Base-by-base conservation (phyloP, 2,113 vertebrate species). In the Sapajus apella region DNA sequence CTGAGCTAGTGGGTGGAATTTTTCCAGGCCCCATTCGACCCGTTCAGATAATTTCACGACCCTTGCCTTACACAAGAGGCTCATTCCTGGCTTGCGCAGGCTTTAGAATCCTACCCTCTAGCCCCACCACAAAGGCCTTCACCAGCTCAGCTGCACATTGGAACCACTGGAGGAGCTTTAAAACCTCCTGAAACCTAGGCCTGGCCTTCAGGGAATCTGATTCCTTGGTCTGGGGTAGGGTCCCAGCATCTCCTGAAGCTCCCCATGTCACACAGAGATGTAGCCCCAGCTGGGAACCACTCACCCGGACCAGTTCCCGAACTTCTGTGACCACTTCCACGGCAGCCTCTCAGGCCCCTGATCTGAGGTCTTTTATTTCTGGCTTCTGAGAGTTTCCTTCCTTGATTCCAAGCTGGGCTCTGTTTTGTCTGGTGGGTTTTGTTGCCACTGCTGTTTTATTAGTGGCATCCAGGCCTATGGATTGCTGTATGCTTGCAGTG, bases 211-310 rank as follows among this genome's bases (percentile, higher is more conserved):
- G 52, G 50, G 32, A 25, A 3, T 43, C 70, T n/a, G 35, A 50
- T 35, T 18, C 35, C n/a, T 30, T 52, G 43, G 30, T 86, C 87
- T 56, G 52, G 5, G 37, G 12, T 8, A 8, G 30, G 40, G 27
- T 50, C 12, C 27, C 2, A 37, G 30, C 21, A 68, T 21, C 17
- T 77, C 64, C 40, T 8, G 45, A 40, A 73, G 45, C 11, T 37
- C 64, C 72, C 7, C 9, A 20, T 47, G 3, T 6, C 5, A 8
- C 0, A 0, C 61, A 79, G 30, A 52, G 35, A n/a, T 68, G 8
- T 12, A 37, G 66, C 47, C 32, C 16, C 61, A 2, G 13, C 37
- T 4, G n/a, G 68, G 72, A 79, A 45, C 17, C 56, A 18, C 50
- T 3, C 9, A n/a, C 45, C 32, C 37, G 21, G 52, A 50, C 37